Evolutionary conservation across 2,888 invertebrate species (phyloP).

Genomic region (Liposcelis brunnea): DNA sequence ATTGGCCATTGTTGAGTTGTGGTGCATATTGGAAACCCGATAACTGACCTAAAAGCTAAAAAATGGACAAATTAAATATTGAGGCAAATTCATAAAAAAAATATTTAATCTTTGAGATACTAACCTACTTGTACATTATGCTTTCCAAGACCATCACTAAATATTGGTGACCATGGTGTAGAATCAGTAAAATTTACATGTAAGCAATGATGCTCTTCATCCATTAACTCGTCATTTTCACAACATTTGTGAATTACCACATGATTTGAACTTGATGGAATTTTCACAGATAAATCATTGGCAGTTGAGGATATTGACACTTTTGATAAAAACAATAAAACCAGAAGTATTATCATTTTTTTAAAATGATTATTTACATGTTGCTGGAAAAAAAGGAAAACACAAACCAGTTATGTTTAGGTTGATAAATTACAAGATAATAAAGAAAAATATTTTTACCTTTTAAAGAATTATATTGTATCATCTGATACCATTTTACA

Average conservation of each 20-base stretch:
- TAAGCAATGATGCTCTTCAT: neutral
- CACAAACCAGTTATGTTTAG: too few species aligned
- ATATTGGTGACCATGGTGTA: conserved; percentile 38
- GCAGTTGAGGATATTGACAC: too few species aligned
- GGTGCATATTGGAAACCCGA: conserved; percentile 51
- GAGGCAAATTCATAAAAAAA: neutral
- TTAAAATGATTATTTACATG: too few species aligned
- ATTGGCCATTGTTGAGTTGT: conserved; percentile 51
- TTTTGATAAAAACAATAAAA: too few species aligned
- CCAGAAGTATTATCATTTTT: too few species aligned
- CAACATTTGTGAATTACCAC: conserved; percentile 5
- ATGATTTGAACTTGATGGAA: too few species aligned
- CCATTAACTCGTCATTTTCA: conserved; percentile 1
- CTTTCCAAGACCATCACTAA: conserved; percentile 43
- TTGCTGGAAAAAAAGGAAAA: too few species aligned
- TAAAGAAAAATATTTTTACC: too few species aligned
- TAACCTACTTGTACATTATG: conserved; percentile 35
- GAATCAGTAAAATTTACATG: conserved; percentile 5
- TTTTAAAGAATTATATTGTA: too few species aligned
- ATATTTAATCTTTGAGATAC: neutral
- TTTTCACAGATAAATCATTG: too few species aligned
- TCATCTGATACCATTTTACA: too few species aligned
- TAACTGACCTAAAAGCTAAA: conserved; percentile 32
- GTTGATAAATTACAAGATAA: too few species aligned
- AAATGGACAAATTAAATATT: conserved; percentile 11